Evolutionary conservation across 1,140 invertebrate genomes (phyloP).

Genomic region (Cotesia glomerata): DNA sequence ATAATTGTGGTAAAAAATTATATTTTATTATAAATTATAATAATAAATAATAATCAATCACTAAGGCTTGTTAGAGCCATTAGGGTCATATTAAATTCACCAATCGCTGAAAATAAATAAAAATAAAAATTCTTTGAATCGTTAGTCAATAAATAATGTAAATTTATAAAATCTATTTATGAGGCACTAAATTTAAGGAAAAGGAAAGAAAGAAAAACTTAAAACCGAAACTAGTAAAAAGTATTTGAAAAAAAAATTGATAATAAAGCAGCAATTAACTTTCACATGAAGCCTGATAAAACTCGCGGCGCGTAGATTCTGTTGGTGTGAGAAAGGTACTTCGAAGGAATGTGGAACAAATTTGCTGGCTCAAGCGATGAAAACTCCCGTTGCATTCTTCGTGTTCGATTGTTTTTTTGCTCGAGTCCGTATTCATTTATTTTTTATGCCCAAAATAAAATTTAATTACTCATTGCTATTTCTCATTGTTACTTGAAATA

Average conservation of each 20-base stretch:
- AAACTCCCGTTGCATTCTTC: slow-evolving; percentile 25
- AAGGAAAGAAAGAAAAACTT: not conserved
- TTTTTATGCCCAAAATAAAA: not conserved
- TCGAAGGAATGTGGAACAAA: slow-evolving; percentile 28
- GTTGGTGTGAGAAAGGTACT: slow-evolving; percentile 21
- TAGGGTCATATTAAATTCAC: too few species aligned
- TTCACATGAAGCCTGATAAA: slow-evolving; percentile 18
- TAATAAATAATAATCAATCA: too few species aligned
- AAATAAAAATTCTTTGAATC: not conserved
- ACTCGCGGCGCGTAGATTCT: not conserved
- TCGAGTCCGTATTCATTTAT: not conserved
- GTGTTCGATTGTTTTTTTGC: not conserved
- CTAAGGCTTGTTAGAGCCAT: too few species aligned
- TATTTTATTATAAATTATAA: too few species aligned
- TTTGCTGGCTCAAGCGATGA: slow-evolving; percentile 24
- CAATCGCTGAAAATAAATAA: too few species aligned
- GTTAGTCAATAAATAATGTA: not conserved
- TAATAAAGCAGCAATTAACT: slow-evolving; percentile 20
- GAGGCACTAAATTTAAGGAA: not conserved
- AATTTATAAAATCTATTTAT: too few species aligned
- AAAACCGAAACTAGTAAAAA: not conserved
- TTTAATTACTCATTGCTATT: not conserved
- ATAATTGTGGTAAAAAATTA: too few species aligned
- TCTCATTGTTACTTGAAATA: too few species aligned
- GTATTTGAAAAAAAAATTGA: not conserved